These are phyloP conservation scores for Oedothorax gibbosus DNA, from an alignment of 1,140 invertebrate genomes.

Conservation along the genomic window DNA sequence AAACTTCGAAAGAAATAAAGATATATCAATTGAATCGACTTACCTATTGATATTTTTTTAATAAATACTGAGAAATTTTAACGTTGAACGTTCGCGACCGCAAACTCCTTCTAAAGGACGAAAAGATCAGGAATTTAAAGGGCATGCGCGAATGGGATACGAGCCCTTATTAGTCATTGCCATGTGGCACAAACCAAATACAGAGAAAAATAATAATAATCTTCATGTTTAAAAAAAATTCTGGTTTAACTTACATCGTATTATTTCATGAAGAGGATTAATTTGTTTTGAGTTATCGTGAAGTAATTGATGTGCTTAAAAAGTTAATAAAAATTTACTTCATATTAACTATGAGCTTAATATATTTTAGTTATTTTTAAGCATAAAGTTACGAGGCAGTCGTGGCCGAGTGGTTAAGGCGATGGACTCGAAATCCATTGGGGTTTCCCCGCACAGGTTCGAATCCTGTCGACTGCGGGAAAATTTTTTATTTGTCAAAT, in stretches of 20 bases:
- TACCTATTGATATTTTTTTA: no score
- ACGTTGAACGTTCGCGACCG: not conserved
- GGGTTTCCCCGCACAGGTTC: conserved; percentile 71
- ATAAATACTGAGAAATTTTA: no score
- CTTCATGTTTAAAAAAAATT: no score
- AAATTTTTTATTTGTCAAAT: not conserved
- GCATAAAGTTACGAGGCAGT: conserved; percentile 63
- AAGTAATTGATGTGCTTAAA: no score
- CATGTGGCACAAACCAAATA: not conserved
- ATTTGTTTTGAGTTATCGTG: no score
- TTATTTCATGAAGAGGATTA: no score
- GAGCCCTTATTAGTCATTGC: conserved; percentile 18
- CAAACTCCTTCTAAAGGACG: conserved; percentile 23
- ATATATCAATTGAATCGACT: no score
- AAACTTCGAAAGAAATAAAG: no score
- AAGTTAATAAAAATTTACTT: not conserved
- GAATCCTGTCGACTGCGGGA: conserved; percentile 69
- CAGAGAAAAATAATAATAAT: not conserved
- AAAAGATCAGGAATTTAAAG: conserved; percentile 31
- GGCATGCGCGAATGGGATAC: conserved; percentile 8
- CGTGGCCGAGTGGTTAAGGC: conserved; percentile 72
- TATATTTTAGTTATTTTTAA: not conserved
- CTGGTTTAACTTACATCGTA: no score
- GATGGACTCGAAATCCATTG: conserved; percentile 72
- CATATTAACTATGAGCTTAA: not conserved